phyloP scores from a whole-genome alignment of 2,797 vertebrate genomes.

The Aphelocoma californica region DNA sequence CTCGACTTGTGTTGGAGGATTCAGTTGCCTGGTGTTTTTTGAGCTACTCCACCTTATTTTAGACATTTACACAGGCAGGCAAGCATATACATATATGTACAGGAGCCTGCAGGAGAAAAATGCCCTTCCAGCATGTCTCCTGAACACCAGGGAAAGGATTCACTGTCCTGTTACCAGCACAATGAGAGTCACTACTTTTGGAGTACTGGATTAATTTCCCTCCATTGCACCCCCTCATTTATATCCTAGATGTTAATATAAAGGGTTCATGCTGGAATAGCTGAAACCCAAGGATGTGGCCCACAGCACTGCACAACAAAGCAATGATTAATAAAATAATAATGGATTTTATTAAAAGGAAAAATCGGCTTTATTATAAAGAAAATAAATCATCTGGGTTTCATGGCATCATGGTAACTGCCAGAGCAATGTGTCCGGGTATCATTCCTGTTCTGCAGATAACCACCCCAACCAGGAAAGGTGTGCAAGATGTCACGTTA shows the following conservation, averaged over 20 bases:
- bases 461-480: not conserved
- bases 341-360: not conserved
- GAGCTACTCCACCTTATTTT: not conserved
- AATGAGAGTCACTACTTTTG: not conserved
- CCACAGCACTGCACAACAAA: not conserved
- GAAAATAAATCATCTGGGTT: not conserved
- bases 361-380: not conserved
- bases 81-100: not conserved
- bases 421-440: not conserved
- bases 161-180: not conserved
- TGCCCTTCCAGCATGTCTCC: not conserved
- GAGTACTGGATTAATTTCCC: not conserved
- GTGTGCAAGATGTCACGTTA: slow-evolving; percentile 50
- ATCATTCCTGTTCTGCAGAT: not conserved
- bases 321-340: not conserved
- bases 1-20: not conserved
- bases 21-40: not conserved
- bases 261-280: not conserved
- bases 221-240: not conserved
- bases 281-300: not conserved
- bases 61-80: not conserved
- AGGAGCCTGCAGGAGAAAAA: not conserved
- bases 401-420: not conserved
- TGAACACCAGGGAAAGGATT: not conserved
- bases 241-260: not conserved